These are phyloP conservation scores for Rhagonycha fulva DNA, from an alignment of 2,888 invertebrate species.

Conservation along the genomic window DNA sequence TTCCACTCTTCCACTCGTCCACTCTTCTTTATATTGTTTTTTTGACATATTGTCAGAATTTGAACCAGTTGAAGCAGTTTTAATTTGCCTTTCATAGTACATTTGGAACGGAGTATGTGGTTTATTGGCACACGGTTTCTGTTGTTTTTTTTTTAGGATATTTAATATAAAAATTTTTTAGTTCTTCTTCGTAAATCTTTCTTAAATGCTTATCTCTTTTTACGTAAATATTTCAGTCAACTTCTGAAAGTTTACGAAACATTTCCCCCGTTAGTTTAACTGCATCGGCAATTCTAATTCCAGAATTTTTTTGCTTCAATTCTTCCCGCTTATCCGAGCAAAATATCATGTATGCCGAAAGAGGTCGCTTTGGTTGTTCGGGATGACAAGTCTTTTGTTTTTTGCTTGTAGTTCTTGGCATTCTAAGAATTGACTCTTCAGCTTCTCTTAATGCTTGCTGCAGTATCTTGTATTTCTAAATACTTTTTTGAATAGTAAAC, in stretches of 20 bases:
- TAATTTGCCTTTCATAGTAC: neutral
- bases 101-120: neutral
- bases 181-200: neutral
- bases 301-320: neutral
- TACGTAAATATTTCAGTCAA: neutral
- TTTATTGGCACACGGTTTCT: neutral
- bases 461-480: neutral
- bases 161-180: neutral
- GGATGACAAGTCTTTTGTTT: neutral
- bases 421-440: neutral
- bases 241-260: neutral
- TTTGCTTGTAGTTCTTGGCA: neutral
- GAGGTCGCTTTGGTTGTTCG: neutral
- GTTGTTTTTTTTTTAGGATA: neutral
- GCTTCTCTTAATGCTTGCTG: neutral
- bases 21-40: neutral
- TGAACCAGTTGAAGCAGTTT: no score
- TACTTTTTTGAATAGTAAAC: neutral
- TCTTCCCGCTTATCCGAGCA: neutral
- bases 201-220: neutral
- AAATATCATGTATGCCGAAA: neutral
- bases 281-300: neutral
- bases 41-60: neutral
- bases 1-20: no score
- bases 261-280: neutral